phyloP scores from a whole-genome alignment of 2,888 invertebrate genomes.

The Caprella mutica region DNA sequence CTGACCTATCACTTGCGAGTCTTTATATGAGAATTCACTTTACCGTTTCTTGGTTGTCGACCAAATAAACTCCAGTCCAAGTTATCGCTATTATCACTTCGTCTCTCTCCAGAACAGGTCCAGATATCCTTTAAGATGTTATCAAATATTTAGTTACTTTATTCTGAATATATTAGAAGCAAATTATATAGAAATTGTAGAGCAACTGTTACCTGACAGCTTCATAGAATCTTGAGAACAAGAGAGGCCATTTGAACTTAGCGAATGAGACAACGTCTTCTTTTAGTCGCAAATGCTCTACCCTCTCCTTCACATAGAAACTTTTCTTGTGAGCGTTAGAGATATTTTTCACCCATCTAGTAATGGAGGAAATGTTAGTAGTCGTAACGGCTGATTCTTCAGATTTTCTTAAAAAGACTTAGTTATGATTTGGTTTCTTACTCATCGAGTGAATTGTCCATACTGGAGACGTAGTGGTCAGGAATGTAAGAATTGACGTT shows the following conservation, averaged over 20 bases:
- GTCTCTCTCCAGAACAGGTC: slow-evolving; percentile 95
- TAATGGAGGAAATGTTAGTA: not conserved
- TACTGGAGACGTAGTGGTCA: slow-evolving; percentile 80
- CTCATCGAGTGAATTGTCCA: slow-evolving; percentile 78
- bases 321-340: slow-evolving; percentile 87
- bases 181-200: not conserved
- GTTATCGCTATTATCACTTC: slow-evolving; percentile 99
- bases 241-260: slow-evolving; percentile 95
- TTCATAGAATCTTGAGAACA: slow-evolving; percentile 96
- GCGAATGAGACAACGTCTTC: slow-evolving; percentile 98
- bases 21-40: not conserved
- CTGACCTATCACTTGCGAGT: not conserved
- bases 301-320: slow-evolving; percentile 85
- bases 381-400: no score
- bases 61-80: slow-evolving; percentile 99
- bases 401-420: no score
- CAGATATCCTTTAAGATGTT: slow-evolving; percentile 40
- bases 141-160: no score
- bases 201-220: slow-evolving; percentile 52
- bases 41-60: slow-evolving; percentile 91
- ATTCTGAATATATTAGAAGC: no score
- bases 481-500: slow-evolving; percentile 92
- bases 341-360: slow-evolving; percentile 72
- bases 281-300: slow-evolving; percentile 71
- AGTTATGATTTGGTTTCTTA: no score